These are phyloP conservation scores for Corythornis vintsioides DNA, from an alignment of 2,113 vertebrate genomes.

Conservation along the genomic window DNA sequence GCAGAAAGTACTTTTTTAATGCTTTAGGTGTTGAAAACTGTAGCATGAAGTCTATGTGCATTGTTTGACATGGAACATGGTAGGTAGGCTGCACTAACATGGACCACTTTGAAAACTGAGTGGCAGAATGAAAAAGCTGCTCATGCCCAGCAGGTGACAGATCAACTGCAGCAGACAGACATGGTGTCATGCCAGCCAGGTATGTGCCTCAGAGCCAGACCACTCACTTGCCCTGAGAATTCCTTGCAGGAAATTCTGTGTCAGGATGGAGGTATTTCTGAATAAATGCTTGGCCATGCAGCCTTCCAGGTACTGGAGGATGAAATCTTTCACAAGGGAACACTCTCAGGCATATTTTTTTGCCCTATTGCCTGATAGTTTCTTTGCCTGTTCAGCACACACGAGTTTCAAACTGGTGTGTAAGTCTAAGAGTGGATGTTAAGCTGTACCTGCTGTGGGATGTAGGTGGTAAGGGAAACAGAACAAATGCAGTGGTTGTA, in stretches of 20 bases:
- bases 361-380: neutral
- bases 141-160: neutral
- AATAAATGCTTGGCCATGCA: neutral
- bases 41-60: neutral
- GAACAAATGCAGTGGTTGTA: slow-evolving; percentile 18
- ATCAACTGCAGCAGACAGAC: neutral
- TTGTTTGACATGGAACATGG: neutral
- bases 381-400: neutral
- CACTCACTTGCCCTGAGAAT: neutral
- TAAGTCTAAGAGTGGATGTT: neutral
- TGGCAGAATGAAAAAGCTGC: neutral
- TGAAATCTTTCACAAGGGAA: neutral
- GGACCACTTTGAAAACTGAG: neutral
- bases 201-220: neutral
- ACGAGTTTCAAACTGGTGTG: neutral
- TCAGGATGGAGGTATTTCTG: neutral
- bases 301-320: neutral
- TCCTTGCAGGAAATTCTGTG: neutral
- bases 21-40: neutral
- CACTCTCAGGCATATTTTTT: neutral
- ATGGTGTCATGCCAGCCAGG: neutral
- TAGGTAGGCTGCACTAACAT: neutral
- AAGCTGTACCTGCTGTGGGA: neutral
- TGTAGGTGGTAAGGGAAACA: neutral
- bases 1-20: neutral